Conservation (phyloP, 2,888 invertebrate genomes). For the Pseudoips prasinana region DNA sequence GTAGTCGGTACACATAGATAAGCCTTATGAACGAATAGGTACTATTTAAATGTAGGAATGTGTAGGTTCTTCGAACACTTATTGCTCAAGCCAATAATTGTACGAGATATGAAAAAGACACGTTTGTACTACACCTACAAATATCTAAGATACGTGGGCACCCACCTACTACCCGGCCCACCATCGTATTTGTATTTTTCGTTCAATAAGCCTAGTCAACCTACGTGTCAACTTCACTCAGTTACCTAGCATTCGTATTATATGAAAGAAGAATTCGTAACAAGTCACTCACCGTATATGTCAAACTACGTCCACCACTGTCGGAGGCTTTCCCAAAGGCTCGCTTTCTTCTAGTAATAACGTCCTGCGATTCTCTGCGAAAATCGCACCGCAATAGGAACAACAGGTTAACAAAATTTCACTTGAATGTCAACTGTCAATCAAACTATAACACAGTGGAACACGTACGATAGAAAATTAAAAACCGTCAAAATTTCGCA, state of each 20-base stretch:
- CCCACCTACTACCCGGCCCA: conserved; percentile 73
- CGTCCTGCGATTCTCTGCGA: conserved; percentile 37
- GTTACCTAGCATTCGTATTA: conserved; percentile 47
- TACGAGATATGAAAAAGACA: conserved; percentile 55
- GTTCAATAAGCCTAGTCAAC: conserved; percentile 55
- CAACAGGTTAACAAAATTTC: conserved; percentile 26
- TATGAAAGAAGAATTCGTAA: conserved; percentile 50
- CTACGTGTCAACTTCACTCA: conserved; percentile 67
- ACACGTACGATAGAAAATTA: conserved; percentile 63
- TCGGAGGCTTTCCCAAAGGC: conserved; percentile 58
- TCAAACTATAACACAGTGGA: conserved; percentile 41
- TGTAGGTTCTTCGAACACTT: conserved; percentile 2
- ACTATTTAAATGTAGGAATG: conserved; percentile 10
- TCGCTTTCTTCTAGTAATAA: conserved; percentile 40
- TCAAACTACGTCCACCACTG: conserved; percentile 51
- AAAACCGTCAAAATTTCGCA: conserved; percentile 58
- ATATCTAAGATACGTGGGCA: conserved; percentile 69
- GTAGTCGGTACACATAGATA: conserved; percentile 30
- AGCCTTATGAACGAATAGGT: conserved; percentile 22
- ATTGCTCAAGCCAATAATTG: conserved; percentile 30
- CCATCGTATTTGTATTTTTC: conserved; percentile 65
- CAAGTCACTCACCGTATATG: conserved; percentile 69
- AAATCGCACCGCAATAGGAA: conserved; percentile 40
- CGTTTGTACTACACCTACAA: conserved; percentile 65
- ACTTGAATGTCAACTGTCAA: conserved; percentile 47